Conservation (phyloP, 2,888 invertebrate species). For the Sinelater perroti region DNA sequence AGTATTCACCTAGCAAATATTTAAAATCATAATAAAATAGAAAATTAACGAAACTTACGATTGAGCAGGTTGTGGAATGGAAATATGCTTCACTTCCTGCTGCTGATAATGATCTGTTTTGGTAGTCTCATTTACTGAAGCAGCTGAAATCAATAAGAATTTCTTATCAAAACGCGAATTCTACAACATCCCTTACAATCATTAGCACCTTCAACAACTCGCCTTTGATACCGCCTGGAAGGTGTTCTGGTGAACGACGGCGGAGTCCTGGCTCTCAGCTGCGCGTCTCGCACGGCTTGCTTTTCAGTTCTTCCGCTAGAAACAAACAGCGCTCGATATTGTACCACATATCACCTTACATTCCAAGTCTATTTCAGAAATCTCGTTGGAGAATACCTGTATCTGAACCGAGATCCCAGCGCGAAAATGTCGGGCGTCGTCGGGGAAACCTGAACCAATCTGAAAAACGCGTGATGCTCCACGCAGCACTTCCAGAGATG, state of each 20-base stretch:
- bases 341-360: neutral
- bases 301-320: constrained; percentile 72
- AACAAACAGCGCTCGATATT: constrained; percentile 15
- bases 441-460: constrained; percentile 82
- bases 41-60: constrained; percentile 56
- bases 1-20: neutral
- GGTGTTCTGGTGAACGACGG: constrained; percentile 72
- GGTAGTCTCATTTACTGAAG: constrained; percentile 55
- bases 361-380: neutral
- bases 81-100: constrained; percentile 64
- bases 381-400: constrained; percentile 65
- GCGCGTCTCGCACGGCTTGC: constrained; percentile 65
- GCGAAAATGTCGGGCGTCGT: constrained; percentile 80
- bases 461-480: constrained; percentile 94
- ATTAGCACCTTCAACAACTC: constrained; percentile 69
- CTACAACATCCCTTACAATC: constrained; percentile 61
- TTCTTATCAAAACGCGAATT: constrained; percentile 9
- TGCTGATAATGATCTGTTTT: constrained; percentile 55
- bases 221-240: constrained; percentile 69
- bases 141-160: constrained; percentile 48
- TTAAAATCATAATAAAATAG: neutral
- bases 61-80: constrained; percentile 67
- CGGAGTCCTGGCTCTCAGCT: constrained; percentile 61
- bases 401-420: constrained; percentile 80
- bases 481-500: constrained; percentile 97